phyloP scores from a whole-genome alignment of 2,888 invertebrate species.

The Ichneumon xanthorius region DNA sequence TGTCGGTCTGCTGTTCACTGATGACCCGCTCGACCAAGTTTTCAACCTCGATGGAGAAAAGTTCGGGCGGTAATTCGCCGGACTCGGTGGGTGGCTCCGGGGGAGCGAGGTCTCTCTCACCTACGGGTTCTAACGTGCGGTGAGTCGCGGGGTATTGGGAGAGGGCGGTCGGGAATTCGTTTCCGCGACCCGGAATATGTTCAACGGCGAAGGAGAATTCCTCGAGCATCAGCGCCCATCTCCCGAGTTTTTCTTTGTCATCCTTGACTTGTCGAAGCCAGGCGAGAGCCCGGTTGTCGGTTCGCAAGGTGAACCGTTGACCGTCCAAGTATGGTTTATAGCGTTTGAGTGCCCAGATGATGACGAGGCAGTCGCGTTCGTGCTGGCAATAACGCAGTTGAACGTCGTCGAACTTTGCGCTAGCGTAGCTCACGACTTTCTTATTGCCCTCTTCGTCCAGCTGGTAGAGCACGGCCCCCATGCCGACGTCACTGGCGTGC shows the following conservation, averaged over 20 bases:
- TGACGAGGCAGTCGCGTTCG: too few relatives aligned
- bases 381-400: too few relatives aligned
- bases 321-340: neutral
- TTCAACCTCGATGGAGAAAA: too few relatives aligned
- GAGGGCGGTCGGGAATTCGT: neutral
- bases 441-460: conserved; percentile 1
- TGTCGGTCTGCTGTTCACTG: too few relatives aligned
- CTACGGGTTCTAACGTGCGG: too few relatives aligned
- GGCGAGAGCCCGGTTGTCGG: neutral
- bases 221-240: neutral
- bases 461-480: conserved; percentile 11
- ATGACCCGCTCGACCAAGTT: too few relatives aligned
- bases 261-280: neutral
- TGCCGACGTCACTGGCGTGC: conserved; percentile 33
- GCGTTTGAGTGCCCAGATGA: too few relatives aligned
- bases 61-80: too few relatives aligned
- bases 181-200: neutral
- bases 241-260: neutral
- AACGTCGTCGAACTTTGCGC: too few relatives aligned
- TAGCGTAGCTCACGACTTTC: conserved; percentile 31
- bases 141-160: neutral
- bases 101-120: too few relatives aligned
- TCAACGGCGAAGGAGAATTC: conserved; percentile 1
- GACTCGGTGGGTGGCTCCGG: too few relatives aligned
- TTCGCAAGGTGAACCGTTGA: neutral